Percentiles rank a stretch among this genome's conserved stretches.
These are phyloP conservation scores for Drosophila pseudotakahashii DNA, from an alignment of 2,888 invertebrate genomes.

Conservation along the genomic window DNA sequence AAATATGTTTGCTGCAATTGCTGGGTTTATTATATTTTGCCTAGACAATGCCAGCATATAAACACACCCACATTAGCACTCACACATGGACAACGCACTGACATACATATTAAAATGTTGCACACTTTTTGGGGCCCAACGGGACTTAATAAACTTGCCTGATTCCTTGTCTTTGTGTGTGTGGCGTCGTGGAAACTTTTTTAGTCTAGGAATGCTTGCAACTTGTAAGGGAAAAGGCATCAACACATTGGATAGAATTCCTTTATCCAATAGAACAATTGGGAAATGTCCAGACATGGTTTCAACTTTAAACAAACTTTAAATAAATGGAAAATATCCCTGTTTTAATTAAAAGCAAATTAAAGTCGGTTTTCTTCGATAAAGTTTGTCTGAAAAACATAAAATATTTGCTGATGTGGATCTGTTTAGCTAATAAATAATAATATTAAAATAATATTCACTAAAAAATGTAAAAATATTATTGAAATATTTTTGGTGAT, in stretches of 20 bases:
- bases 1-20: conserved; percentile 59
- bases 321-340: background rate
- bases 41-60: conserved; percentile 48
- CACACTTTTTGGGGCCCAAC: conserved; percentile 56
- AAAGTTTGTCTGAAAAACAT: background rate
- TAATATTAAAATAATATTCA: too few relatives aligned
- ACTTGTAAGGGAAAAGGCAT: conserved; percentile 68
- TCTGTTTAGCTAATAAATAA: too few relatives aligned
- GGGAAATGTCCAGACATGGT: background rate
- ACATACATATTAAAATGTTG: conserved; percentile 80
- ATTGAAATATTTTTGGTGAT: too few relatives aligned
- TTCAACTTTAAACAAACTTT: background rate
- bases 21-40: conserved; percentile 61
- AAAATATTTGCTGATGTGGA: too few relatives aligned
- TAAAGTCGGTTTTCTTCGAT: background rate
- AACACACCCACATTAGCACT: conserved; percentile 43
- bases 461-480: too few relatives aligned
- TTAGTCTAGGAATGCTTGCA: conserved; percentile 64
- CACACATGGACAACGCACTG: conserved; percentile 33
- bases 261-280: conserved; percentile 11
- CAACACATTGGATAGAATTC: conserved; percentile 23
- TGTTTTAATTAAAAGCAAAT: background rate
- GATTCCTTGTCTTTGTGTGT: conserved; percentile 26
- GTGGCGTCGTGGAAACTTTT: conserved; percentile 52
- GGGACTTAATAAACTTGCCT: conserved; percentile 70